Percentiles rank a stretch among this genome's conserved stretches.
Conservation (phyloP, 2,888 invertebrate genomes). For the Microctonus aethiopoides region DNA sequence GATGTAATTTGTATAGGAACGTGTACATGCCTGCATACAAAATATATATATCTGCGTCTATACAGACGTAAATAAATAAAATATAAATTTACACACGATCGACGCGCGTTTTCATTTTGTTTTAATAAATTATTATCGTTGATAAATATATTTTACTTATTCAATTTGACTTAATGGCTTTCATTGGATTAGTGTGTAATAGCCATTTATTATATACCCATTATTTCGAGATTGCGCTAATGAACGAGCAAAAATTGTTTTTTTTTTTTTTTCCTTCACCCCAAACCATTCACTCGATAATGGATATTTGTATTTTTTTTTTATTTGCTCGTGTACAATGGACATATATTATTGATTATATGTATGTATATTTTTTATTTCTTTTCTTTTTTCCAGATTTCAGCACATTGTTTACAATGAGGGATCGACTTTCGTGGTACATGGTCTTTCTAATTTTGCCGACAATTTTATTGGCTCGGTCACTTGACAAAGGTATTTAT, state of each 20-base stretch:
- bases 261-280: neutral
- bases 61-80: neutral
- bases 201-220: neutral
- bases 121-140: neutral
- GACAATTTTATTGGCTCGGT: constrained; percentile 65
- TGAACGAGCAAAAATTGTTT: neutral
- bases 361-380: neutral
- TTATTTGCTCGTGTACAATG: neutral
- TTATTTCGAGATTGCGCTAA: neutral
- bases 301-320: neutral
- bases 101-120: neutral
- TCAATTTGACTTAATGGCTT: neutral
- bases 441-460: constrained; percentile 66
- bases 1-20: neutral
- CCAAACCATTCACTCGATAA: neutral
- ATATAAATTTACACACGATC: neutral
- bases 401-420: constrained; percentile 60
- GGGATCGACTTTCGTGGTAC: constrained; percentile 66
- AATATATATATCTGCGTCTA: neutral
- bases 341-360: neutral
- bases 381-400: constrained; percentile 9
- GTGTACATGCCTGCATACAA: neutral
- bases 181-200: neutral
- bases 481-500: constrained; percentile 65
- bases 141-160: neutral